These are phyloP conservation scores for Macrophya alboannulata DNA, from an alignment of 2,888 invertebrate genomes.

Conservation along the genomic window DNA sequence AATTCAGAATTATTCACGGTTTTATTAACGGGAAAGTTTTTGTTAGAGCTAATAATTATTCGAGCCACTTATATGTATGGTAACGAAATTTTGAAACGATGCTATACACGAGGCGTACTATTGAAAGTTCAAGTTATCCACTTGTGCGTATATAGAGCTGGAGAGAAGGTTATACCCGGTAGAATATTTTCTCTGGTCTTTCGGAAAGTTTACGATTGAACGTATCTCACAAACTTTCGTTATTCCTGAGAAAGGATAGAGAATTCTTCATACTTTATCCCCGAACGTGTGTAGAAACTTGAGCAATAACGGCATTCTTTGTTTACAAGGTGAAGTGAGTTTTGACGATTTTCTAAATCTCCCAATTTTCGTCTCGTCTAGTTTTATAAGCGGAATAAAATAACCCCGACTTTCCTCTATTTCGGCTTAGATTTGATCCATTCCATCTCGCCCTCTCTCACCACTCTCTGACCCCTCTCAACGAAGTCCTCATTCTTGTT, in stretches of 20 bases:
- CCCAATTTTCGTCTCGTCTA: conserved; percentile 44
- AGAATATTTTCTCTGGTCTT: conserved; percentile 32
- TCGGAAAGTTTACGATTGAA: conserved; percentile 35
- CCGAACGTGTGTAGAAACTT: conserved; percentile 47
- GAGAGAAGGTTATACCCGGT: background rate
- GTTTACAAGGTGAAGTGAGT: conserved; percentile 45
- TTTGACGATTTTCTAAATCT: conserved; percentile 44
- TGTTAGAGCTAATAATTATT: background rate
- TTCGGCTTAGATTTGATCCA: conserved; percentile 48
- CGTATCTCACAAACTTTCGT: conserved; percentile 41
- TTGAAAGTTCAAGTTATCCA: background rate
- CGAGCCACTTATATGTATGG: background rate
- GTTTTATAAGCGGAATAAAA: conserved; percentile 46
- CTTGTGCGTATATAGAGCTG: background rate
- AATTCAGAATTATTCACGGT: background rate
- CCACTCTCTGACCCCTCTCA: conserved; percentile 18
- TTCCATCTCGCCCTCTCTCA: conserved; percentile 18
- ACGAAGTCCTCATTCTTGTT: conserved; percentile 31
- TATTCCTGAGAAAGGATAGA: conserved; percentile 34
- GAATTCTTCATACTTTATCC: conserved; percentile 50
- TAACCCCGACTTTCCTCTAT: conserved; percentile 36
- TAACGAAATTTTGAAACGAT: background rate
- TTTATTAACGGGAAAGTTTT: background rate
- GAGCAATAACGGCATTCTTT: conserved; percentile 52
- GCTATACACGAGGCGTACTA: background rate